Percentiles rank a stretch among this genome's conserved stretches.
Evolutionary conservation across 2,113 vertebrate species (phyloP).

Genomic region (Phaetusa simplex): DNA sequence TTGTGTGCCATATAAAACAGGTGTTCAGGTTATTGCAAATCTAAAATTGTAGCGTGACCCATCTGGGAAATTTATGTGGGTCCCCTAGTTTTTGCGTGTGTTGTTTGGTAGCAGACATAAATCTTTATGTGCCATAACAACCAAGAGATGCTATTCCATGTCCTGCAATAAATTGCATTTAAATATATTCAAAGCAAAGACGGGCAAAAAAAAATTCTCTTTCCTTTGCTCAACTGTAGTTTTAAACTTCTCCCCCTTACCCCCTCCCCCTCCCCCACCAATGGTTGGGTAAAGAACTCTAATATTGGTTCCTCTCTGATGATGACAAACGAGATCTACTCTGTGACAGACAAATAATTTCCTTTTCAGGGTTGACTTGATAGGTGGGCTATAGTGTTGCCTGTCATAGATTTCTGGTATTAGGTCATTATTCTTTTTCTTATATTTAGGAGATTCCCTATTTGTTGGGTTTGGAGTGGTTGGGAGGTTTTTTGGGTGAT

Average conservation of each 20-base stretch:
- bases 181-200: not conserved
- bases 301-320: not conserved
- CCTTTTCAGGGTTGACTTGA: not conserved
- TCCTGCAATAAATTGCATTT: not conserved
- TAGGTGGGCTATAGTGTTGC: not conserved
- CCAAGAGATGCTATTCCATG: not conserved
- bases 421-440: not conserved
- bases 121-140: not conserved
- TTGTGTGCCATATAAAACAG: not conserved
- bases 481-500: not conserved
- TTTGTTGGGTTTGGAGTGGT: not conserved
- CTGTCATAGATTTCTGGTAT: not conserved
- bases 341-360: not conserved
- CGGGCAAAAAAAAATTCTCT: not conserved
- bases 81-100: not conserved
- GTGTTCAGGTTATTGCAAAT: not conserved
- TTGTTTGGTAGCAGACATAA: not conserved
- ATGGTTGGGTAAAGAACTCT: not conserved
- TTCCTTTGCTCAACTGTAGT: not conserved
- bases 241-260: not conserved
- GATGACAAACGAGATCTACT: not conserved
- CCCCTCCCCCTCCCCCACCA: no score
- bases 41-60: not conserved
- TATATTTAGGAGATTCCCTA: not conserved
- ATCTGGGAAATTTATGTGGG: not conserved